Conservation (phyloP, 2,888 invertebrate species). For the Geotrupes spiniger region DNA sequence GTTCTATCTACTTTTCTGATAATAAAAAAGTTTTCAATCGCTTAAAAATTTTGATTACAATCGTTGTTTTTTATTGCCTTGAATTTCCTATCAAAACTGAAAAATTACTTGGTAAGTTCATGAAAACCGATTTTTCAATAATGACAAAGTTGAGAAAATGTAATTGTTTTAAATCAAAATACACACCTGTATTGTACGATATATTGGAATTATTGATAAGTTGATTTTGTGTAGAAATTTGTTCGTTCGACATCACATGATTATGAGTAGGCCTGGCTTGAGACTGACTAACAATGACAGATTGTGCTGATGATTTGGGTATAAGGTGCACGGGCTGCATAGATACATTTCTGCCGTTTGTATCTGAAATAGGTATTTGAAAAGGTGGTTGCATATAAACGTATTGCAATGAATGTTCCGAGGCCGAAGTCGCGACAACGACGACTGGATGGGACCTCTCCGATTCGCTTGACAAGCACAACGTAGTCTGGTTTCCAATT, state of each 20-base stretch:
- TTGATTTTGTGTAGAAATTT: conserved; percentile 9
- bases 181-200: conserved; percentile 15
- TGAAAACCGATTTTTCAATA: too few relatives aligned
- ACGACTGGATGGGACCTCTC: conserved; percentile 45
- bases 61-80: too few relatives aligned
- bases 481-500: conserved; percentile 40
- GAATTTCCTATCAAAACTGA: too few relatives aligned
- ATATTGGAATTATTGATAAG: conserved; percentile 7
- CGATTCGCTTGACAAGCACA: conserved; percentile 42
- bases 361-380: conserved; percentile 52
- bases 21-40: too few relatives aligned
- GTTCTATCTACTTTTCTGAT: too few relatives aligned
- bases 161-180: too few relatives aligned
- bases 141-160: too few relatives aligned
- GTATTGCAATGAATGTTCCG: conserved; percentile 48
- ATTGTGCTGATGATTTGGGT: conserved; percentile 49
- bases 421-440: conserved; percentile 46
- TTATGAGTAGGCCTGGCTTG: conserved; percentile 25
- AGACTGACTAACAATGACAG: conserved; percentile 58
- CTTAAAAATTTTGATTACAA: too few relatives aligned
- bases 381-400: conserved; percentile 49
- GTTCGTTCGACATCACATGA: conserved; percentile 8
- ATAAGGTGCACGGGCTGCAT: conserved; percentile 43
- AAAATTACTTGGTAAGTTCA: too few relatives aligned
- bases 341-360: conserved; percentile 37